Conservation (phyloP, 37 sponge, comb jelly and placozoan genomes). For the Oscarella lobularis region DNA sequence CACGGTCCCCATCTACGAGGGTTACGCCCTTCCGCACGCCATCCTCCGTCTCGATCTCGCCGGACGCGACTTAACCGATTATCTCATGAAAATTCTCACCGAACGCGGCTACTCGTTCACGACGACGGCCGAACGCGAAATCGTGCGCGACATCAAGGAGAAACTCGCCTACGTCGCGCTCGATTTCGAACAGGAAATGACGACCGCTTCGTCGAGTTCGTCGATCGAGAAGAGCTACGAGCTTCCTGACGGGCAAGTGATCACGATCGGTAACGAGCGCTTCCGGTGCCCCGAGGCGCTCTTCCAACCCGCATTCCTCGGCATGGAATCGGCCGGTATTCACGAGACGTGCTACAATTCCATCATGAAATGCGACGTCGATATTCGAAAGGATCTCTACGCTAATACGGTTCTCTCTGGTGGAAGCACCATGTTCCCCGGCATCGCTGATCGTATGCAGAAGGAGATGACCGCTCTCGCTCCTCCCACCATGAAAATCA, state of each 20-base stretch:
- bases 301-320: constrained; percentile 34
- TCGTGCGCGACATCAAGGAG: constrained; percentile 84
- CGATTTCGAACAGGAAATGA: constrained; percentile 99
- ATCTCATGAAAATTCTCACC: constrained; percentile 99
- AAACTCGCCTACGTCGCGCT: constrained; percentile 98
- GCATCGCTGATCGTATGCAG: constrained; percentile 98
- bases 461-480: constrained; percentile 98
- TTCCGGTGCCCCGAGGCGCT: constrained; percentile 39
- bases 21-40: constrained; percentile 98
- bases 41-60: constrained; percentile 99
- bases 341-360: constrained; percentile 94
- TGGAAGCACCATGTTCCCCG: constrained; percentile 99
- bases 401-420: constrained; percentile 98
- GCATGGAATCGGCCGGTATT: constrained; percentile 1
- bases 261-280: constrained; percentile 98
- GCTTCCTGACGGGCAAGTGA: constrained; percentile 94
- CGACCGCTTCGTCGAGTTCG: constrained; percentile 89
- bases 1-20: constrained; percentile 99
- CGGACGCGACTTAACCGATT: constrained; percentile 98
- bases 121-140: constrained; percentile 39
- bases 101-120: constrained; percentile 49
- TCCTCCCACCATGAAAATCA: constrained; percentile 99
- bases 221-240: constrained; percentile 97
- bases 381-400: constrained; percentile 99
- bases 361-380: constrained; percentile 99